Base-by-base conservation (phyloP, 2,888 invertebrate genomes). In the Andrena minutula region DNA sequence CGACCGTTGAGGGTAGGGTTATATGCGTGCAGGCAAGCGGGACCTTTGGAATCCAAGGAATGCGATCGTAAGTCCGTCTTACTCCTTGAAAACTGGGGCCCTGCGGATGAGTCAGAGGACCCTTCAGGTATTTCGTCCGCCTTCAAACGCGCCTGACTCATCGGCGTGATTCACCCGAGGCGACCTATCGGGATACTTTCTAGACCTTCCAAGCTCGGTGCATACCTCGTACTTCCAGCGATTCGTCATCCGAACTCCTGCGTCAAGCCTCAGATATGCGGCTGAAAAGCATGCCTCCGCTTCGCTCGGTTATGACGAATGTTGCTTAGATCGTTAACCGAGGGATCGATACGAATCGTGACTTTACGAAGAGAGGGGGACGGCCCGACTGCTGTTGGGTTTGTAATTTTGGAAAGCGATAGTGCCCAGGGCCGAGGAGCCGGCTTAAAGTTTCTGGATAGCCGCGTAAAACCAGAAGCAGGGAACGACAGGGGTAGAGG, bases 381-480 rank as follows among this genome's bases (percentile, higher is more conserved):
- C 51, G n/a, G 56, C 10, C 1, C 16, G 26, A 16, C 70, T 41
- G 41, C n/a, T 20, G 51, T 20, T 20, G 12, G 68, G 58, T 60
- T 70, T 68, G 58, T 82, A 56, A 77, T 77, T 83, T 82, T 74
- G 73, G 69, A 66, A 65, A 74, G 73, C 68, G 72, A 77, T 61
- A 82, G 82, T 53, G 70, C 71, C n/a, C 65, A 30, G 28, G 16
- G 61, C 8, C 32, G 51, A 5, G 41, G 82, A 60, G 47, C 47
- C 58, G 76, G 51, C 70, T 66, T 68, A 79, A 77, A 78, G 78
- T 73, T 78, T 73, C 72, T 60, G 72, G 79, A 82, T 58, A 71
- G 79, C 26, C 76, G 91, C 89, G 92, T 92, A 92, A 91, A 89
- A 91, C 92, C 88, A 89, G 92, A 86, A 91, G 92, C 90, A 84